Evolutionary conservation across 92 coral and sea anemone species (phyloP), one percentile per base, ranked within the genome.

Genomic region (Phymanthus crucifer): DNA sequence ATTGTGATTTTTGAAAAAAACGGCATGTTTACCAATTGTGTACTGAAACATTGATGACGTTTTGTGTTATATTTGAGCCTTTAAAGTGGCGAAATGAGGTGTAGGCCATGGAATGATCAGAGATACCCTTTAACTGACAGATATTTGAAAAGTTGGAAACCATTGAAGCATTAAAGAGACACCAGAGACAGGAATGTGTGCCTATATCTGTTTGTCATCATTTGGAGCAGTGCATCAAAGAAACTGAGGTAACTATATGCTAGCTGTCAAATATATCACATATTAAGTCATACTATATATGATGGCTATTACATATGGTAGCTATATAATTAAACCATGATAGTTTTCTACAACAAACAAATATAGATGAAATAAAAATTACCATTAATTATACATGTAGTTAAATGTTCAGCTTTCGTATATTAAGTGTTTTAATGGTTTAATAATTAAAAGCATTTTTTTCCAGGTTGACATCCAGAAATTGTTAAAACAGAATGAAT

Each of bases 181-280:
- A 89, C 71, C 99, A 95, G 77, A 89, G 87, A 23, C 96, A 89
- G 66, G 86, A 93, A 61, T 93, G 90, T 71, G 94, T 95, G 1
- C 99, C 99, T 0, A 77, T 94, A 65, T 88, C 99, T 46, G 99
- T 95, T 57, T 95, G 99, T 78, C 98, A 90, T 35, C 98, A 93
- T 65, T 86, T 95, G 27, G 99, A 95, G 64, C 99, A 95, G 83
- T 95, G 99, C 32, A 78, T 95, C 80, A 95, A 95, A 69, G 99
- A 95, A 84, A 90, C 98, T 32, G 99, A 95, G 97, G 99, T 95
- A 40, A 65, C 40, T 47, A n/a, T n/a, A n/a, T n/a, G n/a, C n/a
- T n/a, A n/a, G n/a, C n/a, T n/a, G n/a, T n/a, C n/a, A n/a, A n/a
- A n/a, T n/a, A n/a, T n/a, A n/a, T n/a, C n/a, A n/a, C n/a, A n/a